A percentile compares a stretch with the other conserved stretches of the same genome.
Evolutionary conservation across 2,797 vertebrate genomes (phyloP).

Genomic region (Macroramphosus scolopax): DNA sequence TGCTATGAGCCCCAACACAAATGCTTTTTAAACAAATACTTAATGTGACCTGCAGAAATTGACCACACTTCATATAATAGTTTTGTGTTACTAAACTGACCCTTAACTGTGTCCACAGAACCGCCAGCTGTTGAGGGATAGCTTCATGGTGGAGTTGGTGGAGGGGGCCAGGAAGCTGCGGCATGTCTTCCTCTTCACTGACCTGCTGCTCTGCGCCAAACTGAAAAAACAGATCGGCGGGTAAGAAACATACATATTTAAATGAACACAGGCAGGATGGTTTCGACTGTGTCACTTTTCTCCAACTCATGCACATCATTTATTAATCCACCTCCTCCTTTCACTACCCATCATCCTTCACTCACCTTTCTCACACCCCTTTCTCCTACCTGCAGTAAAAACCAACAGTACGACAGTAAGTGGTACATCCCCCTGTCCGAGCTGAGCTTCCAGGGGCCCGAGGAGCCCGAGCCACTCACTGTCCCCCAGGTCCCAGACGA

Average conservation of each 20-base stretch:
- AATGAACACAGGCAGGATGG: no score
- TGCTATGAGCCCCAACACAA: no score
- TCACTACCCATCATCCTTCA: not conserved
- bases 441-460: conserved; percentile 90
- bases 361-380: not conserved
- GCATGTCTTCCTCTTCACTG: conserved; percentile 93
- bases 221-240: conserved; percentile 85
- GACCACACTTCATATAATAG: no score
- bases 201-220: conserved; percentile 92
- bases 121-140: conserved; percentile 92
- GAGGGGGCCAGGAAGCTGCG: conserved; percentile 93
- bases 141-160: conserved; percentile 95
- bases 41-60: no score
- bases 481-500: conserved; percentile 89
- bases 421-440: conserved; percentile 94
- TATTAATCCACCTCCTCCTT: not conserved
- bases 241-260: no score
- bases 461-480: conserved; percentile 85
- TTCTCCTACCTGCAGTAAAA: conserved; percentile 78
- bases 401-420: conserved; percentile 94
- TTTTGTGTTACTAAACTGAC: no score
- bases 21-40: no score
- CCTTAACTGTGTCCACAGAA: no score
- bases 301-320: not conserved
- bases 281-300: no score